Conservation (phyloP, 1,140 invertebrate genomes). For the Hypsibius dujardini region DNA sequence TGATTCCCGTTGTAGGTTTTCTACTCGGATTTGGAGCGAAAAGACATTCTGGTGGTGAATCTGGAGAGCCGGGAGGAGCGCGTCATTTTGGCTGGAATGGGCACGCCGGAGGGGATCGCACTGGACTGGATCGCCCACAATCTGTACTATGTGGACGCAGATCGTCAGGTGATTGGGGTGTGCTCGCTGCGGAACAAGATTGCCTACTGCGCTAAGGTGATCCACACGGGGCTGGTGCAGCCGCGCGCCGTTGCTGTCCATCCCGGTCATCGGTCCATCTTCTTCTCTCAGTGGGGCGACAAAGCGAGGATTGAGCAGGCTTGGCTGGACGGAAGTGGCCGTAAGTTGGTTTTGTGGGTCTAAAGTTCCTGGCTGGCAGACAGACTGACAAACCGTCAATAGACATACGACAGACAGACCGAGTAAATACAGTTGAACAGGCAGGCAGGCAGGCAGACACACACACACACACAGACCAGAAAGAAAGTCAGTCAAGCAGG, state of each 20-base stretch:
- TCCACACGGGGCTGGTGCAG: background rate
- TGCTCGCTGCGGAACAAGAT: background rate
- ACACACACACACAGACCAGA: too few relatives aligned
- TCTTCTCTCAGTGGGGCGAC: background rate
- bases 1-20: conserved; percentile 12
- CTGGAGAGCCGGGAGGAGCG: background rate
- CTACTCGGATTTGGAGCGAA: background rate
- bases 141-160: background rate
- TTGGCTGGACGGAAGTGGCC: background rate
- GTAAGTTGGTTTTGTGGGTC: too few relatives aligned
- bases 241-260: background rate
- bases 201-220: background rate
- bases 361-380: too few relatives aligned
- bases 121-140: conserved; percentile 1
- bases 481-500: too few relatives aligned
- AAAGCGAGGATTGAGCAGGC: background rate
- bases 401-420: too few relatives aligned
- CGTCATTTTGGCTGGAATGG: background rate
- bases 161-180: background rate
- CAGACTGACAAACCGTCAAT: too few relatives aligned
- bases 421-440: too few relatives aligned
- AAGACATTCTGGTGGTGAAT: background rate
- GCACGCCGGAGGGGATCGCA: background rate
- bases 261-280: background rate
- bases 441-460: too few relatives aligned